Conservation (phyloP, 2,113 vertebrate species). For the Gymnogyps californianus region DNA sequence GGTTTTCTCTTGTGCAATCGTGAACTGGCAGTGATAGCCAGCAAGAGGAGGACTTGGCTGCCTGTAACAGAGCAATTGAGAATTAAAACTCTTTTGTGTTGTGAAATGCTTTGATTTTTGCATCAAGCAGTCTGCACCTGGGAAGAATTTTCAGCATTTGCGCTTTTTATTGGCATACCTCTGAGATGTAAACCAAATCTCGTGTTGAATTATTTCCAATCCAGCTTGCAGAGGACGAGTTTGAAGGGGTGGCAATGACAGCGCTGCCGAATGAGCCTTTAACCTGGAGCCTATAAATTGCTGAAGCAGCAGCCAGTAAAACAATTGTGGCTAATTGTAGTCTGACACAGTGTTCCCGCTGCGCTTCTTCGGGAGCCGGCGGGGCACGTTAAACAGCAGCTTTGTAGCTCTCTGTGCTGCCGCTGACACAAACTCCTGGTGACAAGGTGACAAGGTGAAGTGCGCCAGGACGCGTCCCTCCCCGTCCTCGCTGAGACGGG, state of each 20-base stretch:
- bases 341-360: neutral
- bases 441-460: neutral
- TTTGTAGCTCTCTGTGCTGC: neutral
- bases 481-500: fast-evolving
- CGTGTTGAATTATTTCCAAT: neutral
- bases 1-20: neutral
- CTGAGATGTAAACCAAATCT: neutral
- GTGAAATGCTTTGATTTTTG: neutral
- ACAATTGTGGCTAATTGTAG: neutral
- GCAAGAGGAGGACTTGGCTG: neutral
- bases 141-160: neutral
- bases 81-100: neutral
- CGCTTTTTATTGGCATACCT: neutral
- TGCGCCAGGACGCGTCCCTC: fast-evolving
- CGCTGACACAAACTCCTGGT: neutral
- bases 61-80: neutral
- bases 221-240: neutral
- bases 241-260: neutral
- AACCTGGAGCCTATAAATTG: neutral
- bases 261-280: neutral
- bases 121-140: neutral
- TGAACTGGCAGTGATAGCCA: neutral
- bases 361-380: neutral
- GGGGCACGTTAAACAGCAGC: neutral
- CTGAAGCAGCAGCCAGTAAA: conserved; percentile 16